Percentiles rank a stretch among this genome's conserved stretches.
Evolutionary conservation across 2,888 invertebrate genomes (phyloP).

Genomic region (Caprella mutica): DNA sequence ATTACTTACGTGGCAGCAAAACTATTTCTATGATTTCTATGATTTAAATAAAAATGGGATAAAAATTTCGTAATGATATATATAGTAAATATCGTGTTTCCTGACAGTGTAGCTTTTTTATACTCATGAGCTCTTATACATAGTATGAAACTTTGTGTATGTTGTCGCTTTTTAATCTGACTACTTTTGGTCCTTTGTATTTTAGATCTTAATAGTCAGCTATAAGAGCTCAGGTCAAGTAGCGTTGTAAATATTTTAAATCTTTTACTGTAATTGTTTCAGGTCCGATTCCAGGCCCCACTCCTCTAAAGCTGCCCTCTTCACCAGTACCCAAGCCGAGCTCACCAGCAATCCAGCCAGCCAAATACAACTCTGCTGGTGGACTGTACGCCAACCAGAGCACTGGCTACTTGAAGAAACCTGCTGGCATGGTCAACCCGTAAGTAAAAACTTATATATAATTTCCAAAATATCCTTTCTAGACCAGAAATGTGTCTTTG

Average conservation of each 20-base stretch:
- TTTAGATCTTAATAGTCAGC: not conserved
- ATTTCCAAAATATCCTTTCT: too few relatives aligned
- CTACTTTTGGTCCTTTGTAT: not conserved
- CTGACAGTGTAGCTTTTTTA: too few relatives aligned
- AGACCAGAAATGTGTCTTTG: too few relatives aligned
- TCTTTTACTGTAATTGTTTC: not conserved
- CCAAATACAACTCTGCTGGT: constrained; percentile 1
- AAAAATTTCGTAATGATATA: too few relatives aligned
- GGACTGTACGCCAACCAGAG: constrained; percentile 12
- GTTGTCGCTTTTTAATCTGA: too few relatives aligned
- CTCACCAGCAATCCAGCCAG: not conserved
- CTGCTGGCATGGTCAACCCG: constrained; percentile 6
- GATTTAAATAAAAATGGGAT: too few relatives aligned
- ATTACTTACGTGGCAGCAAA: too few relatives aligned
- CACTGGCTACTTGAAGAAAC: not conserved
- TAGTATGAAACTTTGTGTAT: too few relatives aligned
- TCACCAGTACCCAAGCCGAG: not conserved
- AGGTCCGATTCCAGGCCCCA: constrained; percentile 2
- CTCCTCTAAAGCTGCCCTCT: not conserved
- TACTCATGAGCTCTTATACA: too few relatives aligned
- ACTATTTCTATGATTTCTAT: too few relatives aligned
- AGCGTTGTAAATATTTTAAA: not conserved
- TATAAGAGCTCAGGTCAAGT: not conserved
- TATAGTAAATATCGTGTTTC: too few relatives aligned
- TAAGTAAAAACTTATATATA: not conserved